A percentile compares a stretch with the other conserved stretches of the same genome.
phyloP scores from a whole-genome alignment of 2,888 invertebrate species.

The Scaptomyza parva region DNA sequence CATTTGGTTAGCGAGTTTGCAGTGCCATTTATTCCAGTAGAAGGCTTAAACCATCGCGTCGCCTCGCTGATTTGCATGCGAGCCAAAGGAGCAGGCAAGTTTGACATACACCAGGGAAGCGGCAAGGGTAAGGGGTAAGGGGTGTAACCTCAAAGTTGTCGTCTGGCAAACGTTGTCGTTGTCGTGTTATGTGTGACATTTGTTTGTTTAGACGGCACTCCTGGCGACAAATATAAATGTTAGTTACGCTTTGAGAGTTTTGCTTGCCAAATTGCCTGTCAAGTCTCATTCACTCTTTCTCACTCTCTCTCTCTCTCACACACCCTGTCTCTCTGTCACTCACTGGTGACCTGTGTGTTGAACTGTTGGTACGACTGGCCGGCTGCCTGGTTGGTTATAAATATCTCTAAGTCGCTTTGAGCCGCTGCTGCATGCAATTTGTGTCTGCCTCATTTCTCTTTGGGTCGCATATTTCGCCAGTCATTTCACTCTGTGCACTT shows the following conservation, averaged over 20 bases:
- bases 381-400: constrained; percentile 47
- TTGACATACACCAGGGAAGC: not conserved
- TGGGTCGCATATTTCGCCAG: constrained; percentile 47
- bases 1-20: constrained; percentile 63
- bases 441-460: constrained; percentile 49
- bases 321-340: constrained; percentile 48
- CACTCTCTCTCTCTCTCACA: constrained; percentile 17
- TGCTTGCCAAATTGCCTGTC: constrained; percentile 76
- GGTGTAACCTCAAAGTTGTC: constrained; percentile 63
- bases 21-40: constrained; percentile 46
- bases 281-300: constrained; percentile 46
- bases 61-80: constrained; percentile 71
- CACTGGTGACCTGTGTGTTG: constrained; percentile 17
- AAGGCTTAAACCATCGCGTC: constrained; percentile 48
- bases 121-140: constrained; percentile 10
- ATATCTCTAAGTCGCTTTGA: constrained; percentile 47
- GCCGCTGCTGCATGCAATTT: constrained; percentile 58
- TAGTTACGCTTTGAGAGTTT: constrained; percentile 72
- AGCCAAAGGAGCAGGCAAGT: constrained; percentile 30
- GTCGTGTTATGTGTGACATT: constrained; percentile 71
- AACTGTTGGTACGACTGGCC: not conserved
- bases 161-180: constrained; percentile 53
- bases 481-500: constrained; percentile 54
- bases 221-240: constrained; percentile 76
- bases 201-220: constrained; percentile 70